Base-by-base conservation (phyloP, 2,797 vertebrate genomes). In the Adrianichthys oophorus region DNA sequence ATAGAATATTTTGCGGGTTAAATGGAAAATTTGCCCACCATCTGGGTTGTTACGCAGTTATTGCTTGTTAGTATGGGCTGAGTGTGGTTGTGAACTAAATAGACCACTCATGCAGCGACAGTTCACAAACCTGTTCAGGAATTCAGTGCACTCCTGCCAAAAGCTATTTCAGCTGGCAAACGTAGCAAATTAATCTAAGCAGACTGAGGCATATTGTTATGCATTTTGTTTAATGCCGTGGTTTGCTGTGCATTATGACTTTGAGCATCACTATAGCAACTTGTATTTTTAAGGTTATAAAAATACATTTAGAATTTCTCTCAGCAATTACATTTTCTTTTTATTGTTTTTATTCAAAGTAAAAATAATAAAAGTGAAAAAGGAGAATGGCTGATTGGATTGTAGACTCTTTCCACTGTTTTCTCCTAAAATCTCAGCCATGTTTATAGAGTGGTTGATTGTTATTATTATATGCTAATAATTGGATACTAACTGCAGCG, bases 51-150 rank as follows among this genome's bases (percentile, higher is more conserved):
- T 54, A 4, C 53, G 16, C 43, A 53, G 37, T 18, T 59, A 26
- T 46, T 68, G 42, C 26, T 21, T 6, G 49, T 37, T 13, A 52
- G 19, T 45, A 16, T 51, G 21, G 51, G 45, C 41, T 21, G 5
- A 21, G 13, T 45, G 17, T 54, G 59, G 23, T 48, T 14, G 56
- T 46, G 8, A 45, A 52, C 15, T 53, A 19, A 62, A 60, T 26
- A 24, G n/a, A 46, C 8, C 32, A 58, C 32, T 21, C 40, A 41
- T 23, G 57, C 40, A 18, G 4, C 7, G 7, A 44, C 18, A 53
- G 43, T 17, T 49, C 10, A 52, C 58, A 37, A 52, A 58, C 23
- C 53, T 65, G 15, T 53, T 71, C 10, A 56, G 40, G 29, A 60
- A 56, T 49, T 63, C 29, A n/a, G 7, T 19, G 7, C 21, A 51